Evolutionary conservation across 2,888 invertebrate species (phyloP).

Genomic region (Chrysopilus asiliformis): DNA sequence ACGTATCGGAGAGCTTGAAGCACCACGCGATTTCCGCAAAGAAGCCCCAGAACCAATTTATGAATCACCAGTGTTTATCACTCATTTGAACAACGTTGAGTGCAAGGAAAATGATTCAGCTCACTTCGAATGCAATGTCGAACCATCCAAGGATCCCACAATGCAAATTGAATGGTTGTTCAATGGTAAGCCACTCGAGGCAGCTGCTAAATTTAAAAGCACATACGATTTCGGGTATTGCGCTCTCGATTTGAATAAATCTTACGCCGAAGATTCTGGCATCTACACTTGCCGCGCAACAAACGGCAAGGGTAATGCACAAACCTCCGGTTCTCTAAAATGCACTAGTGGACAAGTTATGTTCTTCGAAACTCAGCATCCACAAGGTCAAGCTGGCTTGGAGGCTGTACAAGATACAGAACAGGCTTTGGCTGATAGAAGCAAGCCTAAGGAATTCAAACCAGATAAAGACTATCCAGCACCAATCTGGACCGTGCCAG

Average conservation of each 20-base stretch:
- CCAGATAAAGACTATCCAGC: constrained; percentile 69
- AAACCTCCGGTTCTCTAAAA: constrained; percentile 77
- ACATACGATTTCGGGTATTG: constrained; percentile 95
- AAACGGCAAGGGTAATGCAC: constrained; percentile 78
- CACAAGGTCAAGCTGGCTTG: constrained; percentile 81
- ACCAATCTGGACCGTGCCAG: constrained; percentile 74
- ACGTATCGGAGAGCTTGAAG: constrained; percentile 75
- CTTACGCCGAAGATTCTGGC: constrained; percentile 86
- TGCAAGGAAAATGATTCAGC: constrained; percentile 77
- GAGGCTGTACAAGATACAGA: constrained; percentile 84
- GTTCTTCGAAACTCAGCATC: constrained; percentile 84
- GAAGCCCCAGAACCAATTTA: constrained; percentile 65
- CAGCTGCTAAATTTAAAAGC: constrained; percentile 80
- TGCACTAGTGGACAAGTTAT: constrained; percentile 69
- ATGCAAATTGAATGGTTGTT: constrained; percentile 90
- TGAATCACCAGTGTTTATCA: constrained; percentile 78
- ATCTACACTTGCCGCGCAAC: constrained; percentile 82
- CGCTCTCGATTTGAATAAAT: constrained; percentile 73
- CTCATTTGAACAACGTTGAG: constrained; percentile 80
- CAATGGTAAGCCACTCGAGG: constrained; percentile 78
- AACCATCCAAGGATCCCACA: constrained; percentile 83
- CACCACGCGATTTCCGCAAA: constrained; percentile 51
- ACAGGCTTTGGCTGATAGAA: constrained; percentile 59
- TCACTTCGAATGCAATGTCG: constrained; percentile 84
- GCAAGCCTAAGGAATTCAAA: constrained; percentile 50